A percentile compares a stretch with the other conserved stretches of the same genome.
Conservation (phyloP, 2,113 vertebrate genomes). For the Amia ocellicauda region DNA sequence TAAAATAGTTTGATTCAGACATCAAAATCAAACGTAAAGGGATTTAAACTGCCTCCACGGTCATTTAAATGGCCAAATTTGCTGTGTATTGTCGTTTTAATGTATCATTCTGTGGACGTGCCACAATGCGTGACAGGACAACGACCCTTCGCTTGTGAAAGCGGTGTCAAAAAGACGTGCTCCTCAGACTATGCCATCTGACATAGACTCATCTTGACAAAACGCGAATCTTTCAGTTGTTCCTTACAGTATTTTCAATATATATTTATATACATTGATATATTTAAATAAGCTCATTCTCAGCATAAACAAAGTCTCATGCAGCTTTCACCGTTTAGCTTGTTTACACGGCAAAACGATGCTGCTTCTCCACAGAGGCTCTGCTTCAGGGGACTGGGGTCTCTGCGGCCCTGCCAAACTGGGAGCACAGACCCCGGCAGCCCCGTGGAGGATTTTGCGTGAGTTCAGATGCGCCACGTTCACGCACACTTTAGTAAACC, state of each 20-base stretch:
- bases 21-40: no score
- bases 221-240: neutral
- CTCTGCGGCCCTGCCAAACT: neutral
- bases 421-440: conserved; percentile 9
- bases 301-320: neutral
- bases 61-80: neutral
- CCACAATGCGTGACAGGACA: neutral
- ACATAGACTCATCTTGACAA: neutral
- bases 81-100: neutral
- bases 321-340: neutral
- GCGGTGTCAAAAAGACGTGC: neutral
- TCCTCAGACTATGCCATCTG: neutral
- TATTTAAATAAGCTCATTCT: neutral
- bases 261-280: no score
- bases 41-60: no score
- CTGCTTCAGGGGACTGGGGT: neutral
- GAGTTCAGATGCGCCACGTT: conserved; percentile 5
- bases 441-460: conserved; percentile 11
- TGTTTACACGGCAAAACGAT: neutral
- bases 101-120: neutral
- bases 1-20: no score
- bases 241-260: neutral
- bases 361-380: neutral
- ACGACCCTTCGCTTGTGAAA: neutral
- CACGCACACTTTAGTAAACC: no score